Evolutionary conservation across 2,113 vertebrate species (phyloP), one percentile per base, ranked within the genome.

Genomic region (Vombatus ursinus): DNA sequence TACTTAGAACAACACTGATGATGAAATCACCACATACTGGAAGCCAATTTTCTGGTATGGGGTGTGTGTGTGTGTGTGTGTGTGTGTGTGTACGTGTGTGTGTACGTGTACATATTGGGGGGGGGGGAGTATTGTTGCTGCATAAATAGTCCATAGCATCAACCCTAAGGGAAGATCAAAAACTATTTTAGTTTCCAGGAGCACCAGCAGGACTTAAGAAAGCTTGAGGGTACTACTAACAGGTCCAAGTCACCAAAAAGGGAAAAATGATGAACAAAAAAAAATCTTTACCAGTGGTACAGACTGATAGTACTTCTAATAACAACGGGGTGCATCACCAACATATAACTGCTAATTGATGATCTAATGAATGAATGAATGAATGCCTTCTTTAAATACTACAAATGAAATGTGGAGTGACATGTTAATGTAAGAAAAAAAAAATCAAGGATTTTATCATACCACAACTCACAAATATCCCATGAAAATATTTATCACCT

Each of bases 391-490:
- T 90, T 91, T 14, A 50, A n/a, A 50, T 61, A 91, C 61, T 50
- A 94, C 49, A 96, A 95, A 90, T 44, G 89, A 95, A 92, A 95
- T 19, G 90, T 61, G 48, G 16, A 95, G 9, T 28, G 92, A 89
- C 0, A 96, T 8, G 95, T 14, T 91, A 8, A 96, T 93, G 89
- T 44, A 24, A 89, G 50, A 97, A 84, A 84, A 90, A 90, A 90
- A 96, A 94, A 31, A 48, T 25, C 89, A 84, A 89, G 26, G 14
- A 77, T 77, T n/a, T n/a, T 77, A 77, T 61, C 28, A 31, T 19
- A n/a, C n/a, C 31, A 77, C 22, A 94, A 92, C 89, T n/a, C 57
- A 94, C 44, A 96, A 92, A 96, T 90, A 93, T 25, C 90, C 91
- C n/a, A 22, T 48, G 68, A 95, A 44, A 95, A 94, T 91, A 90